Base-by-base conservation (phyloP, 2,888 invertebrate genomes). In the Galerucella nymphaeae region DNA sequence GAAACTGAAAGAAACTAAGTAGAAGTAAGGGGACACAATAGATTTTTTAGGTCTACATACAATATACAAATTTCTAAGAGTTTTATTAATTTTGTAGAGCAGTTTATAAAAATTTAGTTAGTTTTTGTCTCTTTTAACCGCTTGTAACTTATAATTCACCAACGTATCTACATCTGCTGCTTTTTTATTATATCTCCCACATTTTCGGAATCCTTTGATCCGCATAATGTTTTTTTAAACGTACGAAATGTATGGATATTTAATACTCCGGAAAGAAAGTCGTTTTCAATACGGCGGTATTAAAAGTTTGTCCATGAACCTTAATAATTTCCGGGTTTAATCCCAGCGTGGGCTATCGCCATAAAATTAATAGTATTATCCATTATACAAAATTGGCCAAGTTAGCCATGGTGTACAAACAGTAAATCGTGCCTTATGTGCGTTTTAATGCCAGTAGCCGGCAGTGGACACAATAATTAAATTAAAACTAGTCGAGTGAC, bases 381-480 rank as follows among this genome's bases (percentile, higher is more conserved):
- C 53, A 53, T 53, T 18, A 53, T 16, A 53, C 53, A 16, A 53
- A 53, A 53, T 53, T 53, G 53, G 53, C 16, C 10, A 53, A 53
- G 18, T 53, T 18, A 53, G 53, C 53, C 16, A 18, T 53, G 9
- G 18, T 53, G 53, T 18, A 53, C 53, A 53, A 53, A 53, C 53
- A 53, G 53, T 53, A 53, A 53, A 53, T 53, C 53, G 18, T 53
- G 16, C 16, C 53, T 53, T 18, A 53, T 53, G 53, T 18, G 16
- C 53, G 53, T 48, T 48, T 48, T 48, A 48, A 48, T 48, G 48
- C n/a, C 48, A 48, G 53, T 18, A 53, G 18, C 53, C 48, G 16
- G 16, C 53, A 53, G 53, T 53, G 53, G 53, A 53, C 53, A 18
- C 10, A 18, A 53, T 53, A 53, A 53, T 53, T 18, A 53, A 53